Conservation (phyloP, 2,797 vertebrate species). For the Echeneis naucrates region DNA sequence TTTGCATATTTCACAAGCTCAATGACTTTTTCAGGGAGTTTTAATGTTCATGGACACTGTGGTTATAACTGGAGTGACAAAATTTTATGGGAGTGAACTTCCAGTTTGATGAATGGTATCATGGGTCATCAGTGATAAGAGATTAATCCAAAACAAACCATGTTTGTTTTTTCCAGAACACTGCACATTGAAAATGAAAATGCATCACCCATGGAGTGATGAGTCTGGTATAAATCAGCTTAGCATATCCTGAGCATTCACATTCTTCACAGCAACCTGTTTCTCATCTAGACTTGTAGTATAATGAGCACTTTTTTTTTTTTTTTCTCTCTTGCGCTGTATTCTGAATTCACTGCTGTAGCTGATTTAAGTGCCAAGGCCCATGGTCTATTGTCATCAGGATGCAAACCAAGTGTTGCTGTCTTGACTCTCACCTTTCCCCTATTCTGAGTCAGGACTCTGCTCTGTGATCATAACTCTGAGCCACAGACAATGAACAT, state of each 20-base stretch:
- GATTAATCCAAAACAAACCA: constrained; percentile 36
- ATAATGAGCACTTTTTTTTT: constrained; percentile 23
- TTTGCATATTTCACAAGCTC: constrained; percentile 18
- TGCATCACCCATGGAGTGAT: constrained; percentile 44
- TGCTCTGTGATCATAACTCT: constrained; percentile 34
- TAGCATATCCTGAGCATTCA: constrained; percentile 31
- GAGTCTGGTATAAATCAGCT: constrained; percentile 45
- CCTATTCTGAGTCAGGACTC: constrained; percentile 10
- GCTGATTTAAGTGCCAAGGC: constrained; percentile 39
- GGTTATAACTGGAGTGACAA: constrained; percentile 19
- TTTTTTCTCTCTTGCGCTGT: constrained; percentile 26
- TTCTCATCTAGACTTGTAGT: constrained; percentile 35
- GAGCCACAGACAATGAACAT: constrained; percentile 20
- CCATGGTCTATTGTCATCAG: constrained; percentile 17
- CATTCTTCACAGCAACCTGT: constrained; percentile 49
- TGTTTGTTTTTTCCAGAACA: constrained; percentile 40
- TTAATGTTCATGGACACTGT: neutral
- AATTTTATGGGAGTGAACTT: constrained; percentile 15
- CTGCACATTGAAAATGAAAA: constrained; percentile 58
- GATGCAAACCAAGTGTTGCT: constrained; percentile 16
- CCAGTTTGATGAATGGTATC: constrained; percentile 44
- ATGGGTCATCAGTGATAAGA: constrained; percentile 47
- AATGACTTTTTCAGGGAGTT: neutral
- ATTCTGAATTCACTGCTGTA: constrained; percentile 33
- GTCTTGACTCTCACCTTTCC: constrained; percentile 3